Evolutionary conservation across 2,888 invertebrate genomes (phyloP), one percentile per base, ranked within the genome.

Genomic region (Oxycera nigricornis): DNA sequence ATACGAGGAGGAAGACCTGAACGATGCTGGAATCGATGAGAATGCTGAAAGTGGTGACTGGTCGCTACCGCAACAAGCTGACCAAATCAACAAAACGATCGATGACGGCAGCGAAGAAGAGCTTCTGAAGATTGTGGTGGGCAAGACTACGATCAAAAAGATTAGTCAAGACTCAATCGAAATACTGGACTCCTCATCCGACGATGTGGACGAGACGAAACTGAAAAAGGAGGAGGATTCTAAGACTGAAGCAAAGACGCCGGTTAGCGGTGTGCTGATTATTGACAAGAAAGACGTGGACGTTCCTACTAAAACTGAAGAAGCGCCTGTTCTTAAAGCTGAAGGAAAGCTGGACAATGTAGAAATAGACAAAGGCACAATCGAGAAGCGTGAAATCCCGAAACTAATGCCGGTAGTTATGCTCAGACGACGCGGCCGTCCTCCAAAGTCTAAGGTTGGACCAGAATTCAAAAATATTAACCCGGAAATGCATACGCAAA

Each of bases 401-500:
- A 52, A 46, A 24, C n/a, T 52, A 17, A 9, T 28, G n/a, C 17
- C 62, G 26, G 17, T 31, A 24, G n/a, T 50, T 17, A 9, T 14
- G 3, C 17, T 50, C 1, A 57, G 22, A 20, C 67, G 55, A 2
- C 67, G 57, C 1, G 61, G 55, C 1, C 62, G 62, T 35, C 35
- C 35, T 3, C 20, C 62, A 14, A 59, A 30, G 6, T 39, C 14
- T 14, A 24, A 68, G 41, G 26, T 6, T 14, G 20, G 11, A 6
- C 2, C 7, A 24, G 22, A 41, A 24, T 17, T 73, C 7, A 78
- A 77, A 61, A 79, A 79, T 73, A 77, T 70, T 3, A 76, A 85
- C 73, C 62, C 79, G 0, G 76, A 80, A 0, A 84, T 82, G 83
- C 83, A 83, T 72, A 65, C 80, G 0, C 78, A 78, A n/a, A 84